Base-by-base conservation (phyloP, 2,797 vertebrate species). In the Parauchenoglanis ngamensis region DNA sequence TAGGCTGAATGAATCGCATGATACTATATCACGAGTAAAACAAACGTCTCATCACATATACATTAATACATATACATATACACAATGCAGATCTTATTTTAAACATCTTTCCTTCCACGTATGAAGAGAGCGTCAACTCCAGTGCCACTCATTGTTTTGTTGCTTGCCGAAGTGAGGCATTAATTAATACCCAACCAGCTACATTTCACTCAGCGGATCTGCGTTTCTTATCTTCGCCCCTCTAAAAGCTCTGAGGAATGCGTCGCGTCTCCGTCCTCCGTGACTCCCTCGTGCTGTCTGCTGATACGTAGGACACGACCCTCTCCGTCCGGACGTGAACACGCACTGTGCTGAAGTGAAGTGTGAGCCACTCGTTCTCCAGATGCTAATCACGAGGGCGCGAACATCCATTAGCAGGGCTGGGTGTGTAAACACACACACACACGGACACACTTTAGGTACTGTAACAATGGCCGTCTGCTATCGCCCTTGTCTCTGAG, bases 281-380 rank as follows among this genome's bases (percentile, higher is more conserved):
- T 56, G 76, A 78, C 75, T 52, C 49, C 72, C 49, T 28, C n/a
- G n/a, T 77, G 75, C 49, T 77, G n/a, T 54, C 28, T 70, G 65
- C 90, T 96, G 96, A 97, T 96, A 97, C 94, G 95, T 94, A 94
- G 95, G 94, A 93, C 94, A 94, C 93, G 91, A 94, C 91, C 89
- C 94, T 84, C 63, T 23, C 94, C 93, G 94, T 96, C 92, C 92
- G 91, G 95, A 77, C 72, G 52, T 63, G 12, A 25, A 56, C 49
- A n/a, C 65, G 52, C 12, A 5, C 63, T 28, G 87, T 35, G 68
- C 46, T 88, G 68, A 83, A 89, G 75, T 88, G 57, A 83, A 89
- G 75, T 79, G 80, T 21, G 8, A 44, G 73, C 77, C 72, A 86
- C 76, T 87, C 49, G 49, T 86, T 72, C 73, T 84, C n/a, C 40